A percentile compares a stretch with the other conserved stretches of the same genome.
These are phyloP conservation scores for Aplocera efformata DNA, from an alignment of 2,888 invertebrate genomes.

Conservation along the genomic window DNA sequence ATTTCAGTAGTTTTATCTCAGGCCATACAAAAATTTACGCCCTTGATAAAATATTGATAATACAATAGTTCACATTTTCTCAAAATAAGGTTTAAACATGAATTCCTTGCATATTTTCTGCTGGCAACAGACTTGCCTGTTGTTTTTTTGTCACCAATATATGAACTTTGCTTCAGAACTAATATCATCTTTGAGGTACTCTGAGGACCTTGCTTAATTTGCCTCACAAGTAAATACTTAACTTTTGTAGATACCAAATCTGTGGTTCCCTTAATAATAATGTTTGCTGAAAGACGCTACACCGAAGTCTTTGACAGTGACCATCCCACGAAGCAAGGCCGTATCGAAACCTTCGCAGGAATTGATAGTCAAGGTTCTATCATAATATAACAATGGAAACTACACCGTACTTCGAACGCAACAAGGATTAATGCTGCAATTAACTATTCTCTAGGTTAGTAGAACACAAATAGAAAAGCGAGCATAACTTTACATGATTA, in stretches of 20 bases:
- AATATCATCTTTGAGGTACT: too few relatives aligned
- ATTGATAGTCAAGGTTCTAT: slow-evolving; percentile 37
- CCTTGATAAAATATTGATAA: background rate
- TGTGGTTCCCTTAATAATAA: too few relatives aligned
- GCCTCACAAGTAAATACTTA: too few relatives aligned
- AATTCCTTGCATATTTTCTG: background rate
- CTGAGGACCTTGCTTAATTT: too few relatives aligned
- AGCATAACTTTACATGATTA: slow-evolving; percentile 7
- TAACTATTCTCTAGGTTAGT: slow-evolving; percentile 25
- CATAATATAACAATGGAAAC: slow-evolving; percentile 25
- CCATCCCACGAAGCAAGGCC: slow-evolving; percentile 45
- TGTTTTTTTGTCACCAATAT: background rate
- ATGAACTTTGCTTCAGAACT: background rate
- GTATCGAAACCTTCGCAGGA: slow-evolving; percentile 41
- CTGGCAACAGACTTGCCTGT: background rate
- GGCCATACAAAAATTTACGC: too few relatives aligned
- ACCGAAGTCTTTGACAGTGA: slow-evolving; percentile 48
- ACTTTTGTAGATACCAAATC: too few relatives aligned
- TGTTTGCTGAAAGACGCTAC: too few relatives aligned
- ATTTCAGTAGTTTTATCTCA: too few relatives aligned
- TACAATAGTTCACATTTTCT: slow-evolving; percentile 1
- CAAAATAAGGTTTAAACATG: slow-evolving; percentile 16
- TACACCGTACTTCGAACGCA: slow-evolving; percentile 27
- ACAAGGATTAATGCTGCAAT: slow-evolving; percentile 25
- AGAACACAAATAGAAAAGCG: slow-evolving; percentile 29